A percentile compares a stretch with the other conserved stretches of the same genome.
Evolutionary conservation across 2,113 vertebrate species (phyloP).

Genomic region (Vulpes lagopus): DNA sequence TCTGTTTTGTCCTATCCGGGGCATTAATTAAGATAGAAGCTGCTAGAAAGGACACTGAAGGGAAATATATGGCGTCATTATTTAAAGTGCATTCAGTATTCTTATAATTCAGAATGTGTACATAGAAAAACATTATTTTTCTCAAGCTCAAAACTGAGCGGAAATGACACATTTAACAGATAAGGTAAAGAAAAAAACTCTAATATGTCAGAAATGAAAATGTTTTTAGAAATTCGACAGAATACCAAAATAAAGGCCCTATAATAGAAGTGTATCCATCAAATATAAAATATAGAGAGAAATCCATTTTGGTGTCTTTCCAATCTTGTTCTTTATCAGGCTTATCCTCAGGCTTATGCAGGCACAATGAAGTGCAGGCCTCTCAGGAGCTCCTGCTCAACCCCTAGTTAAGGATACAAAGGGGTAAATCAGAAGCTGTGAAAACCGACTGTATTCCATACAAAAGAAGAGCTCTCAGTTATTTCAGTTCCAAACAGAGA

Average conservation of each 20-base stretch:
- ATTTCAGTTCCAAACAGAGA: background rate
- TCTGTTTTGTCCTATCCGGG: background rate
- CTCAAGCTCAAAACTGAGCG: background rate
- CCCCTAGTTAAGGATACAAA: conserved; percentile 52
- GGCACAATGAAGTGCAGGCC: conserved; percentile 18
- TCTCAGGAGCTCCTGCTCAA: background rate
- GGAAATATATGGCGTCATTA: background rate
- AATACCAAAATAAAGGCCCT: conserved; percentile 34
- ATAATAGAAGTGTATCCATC: conserved; percentile 46
- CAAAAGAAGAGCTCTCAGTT: background rate
- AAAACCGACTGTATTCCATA: background rate
- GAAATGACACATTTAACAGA: conserved; percentile 44
- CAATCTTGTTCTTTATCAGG: conserved; percentile 35
- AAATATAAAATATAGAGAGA: background rate
- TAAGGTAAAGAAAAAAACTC: conserved; percentile 22
- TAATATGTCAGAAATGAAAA: conserved; percentile 55
- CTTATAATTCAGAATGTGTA: conserved; percentile 33
- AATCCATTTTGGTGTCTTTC: conserved; percentile 49
- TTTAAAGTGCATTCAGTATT: conserved; percentile 35
- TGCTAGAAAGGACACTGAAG: background rate
- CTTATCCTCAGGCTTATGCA: background rate
- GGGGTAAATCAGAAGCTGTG: conserved; percentile 41
- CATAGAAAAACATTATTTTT: background rate
- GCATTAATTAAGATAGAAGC: background rate
- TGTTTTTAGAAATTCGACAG: conserved; percentile 57